These are phyloP conservation scores for Harpegnathos saltator DNA, from an alignment of 1,140 invertebrate species.

Conservation along the genomic window DNA sequence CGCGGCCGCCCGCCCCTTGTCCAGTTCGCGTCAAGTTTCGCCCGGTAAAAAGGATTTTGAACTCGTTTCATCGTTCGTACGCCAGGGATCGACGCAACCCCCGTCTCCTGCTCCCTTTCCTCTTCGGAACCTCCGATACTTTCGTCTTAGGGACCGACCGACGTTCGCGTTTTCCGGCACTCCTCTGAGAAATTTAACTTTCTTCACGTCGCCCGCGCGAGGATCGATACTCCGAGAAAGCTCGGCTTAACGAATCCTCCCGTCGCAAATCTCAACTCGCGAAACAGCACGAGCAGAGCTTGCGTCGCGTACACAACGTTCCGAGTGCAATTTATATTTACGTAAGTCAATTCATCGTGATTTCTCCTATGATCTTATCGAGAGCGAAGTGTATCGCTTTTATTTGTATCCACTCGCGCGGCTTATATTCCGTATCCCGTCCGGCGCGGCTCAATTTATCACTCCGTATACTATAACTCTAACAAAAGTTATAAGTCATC, in stretches of 20 bases:
- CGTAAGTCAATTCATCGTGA: not conserved
- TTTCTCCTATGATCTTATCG: not conserved
- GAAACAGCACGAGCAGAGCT: not conserved
- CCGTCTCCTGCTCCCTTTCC: not conserved
- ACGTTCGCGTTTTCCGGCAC: conserved; percentile 64
- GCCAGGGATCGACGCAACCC: conserved; percentile 54
- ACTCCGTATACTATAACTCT: not conserved
- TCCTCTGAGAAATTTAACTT: conserved; percentile 80
- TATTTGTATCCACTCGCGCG: not conserved
- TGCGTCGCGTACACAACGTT: not conserved
- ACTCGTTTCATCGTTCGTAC: conserved; percentile 69
- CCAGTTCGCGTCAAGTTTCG: conserved; percentile 69
- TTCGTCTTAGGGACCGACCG: conserved; percentile 43
- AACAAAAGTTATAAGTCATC: conserved; percentile 36
- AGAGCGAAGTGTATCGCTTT: not conserved
- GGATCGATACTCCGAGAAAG: conserved; percentile 71
- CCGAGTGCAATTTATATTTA: not conserved
- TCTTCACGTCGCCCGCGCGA: conserved; percentile 53
- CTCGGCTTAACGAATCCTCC: conserved; percentile 64
- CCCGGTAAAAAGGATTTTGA: conserved; percentile 73
- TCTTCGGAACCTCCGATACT: conserved; percentile 27
- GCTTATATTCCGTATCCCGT: not conserved
- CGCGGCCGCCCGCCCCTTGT: conserved; percentile 43
- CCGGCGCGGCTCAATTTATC: conserved; percentile 9
- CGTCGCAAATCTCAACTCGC: conserved; percentile 25